phyloP scores from a whole-genome alignment of 2,888 invertebrate species.

The Ophion slaviceki region DNA sequence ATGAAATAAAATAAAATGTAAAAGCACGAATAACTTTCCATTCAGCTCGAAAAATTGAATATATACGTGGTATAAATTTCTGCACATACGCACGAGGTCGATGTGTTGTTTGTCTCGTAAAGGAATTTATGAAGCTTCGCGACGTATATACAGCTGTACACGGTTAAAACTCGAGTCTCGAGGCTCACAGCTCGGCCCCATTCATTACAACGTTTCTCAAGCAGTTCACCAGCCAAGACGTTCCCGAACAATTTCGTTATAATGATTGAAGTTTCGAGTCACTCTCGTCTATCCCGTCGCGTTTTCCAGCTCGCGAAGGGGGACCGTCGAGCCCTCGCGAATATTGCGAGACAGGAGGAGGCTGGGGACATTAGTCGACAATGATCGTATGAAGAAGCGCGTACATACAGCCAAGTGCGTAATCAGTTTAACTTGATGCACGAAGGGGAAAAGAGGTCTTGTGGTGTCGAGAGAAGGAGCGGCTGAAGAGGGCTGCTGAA shows the following conservation, averaged over 20 bases:
- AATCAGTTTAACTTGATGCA: constrained; percentile 44
- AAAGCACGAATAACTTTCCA: no score
- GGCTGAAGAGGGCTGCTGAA: no score
- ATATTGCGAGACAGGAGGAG: constrained; percentile 6
- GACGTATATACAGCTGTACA: constrained; percentile 1
- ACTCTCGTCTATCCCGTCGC: constrained; percentile 43
- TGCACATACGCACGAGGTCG: neutral
- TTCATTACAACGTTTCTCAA: constrained; percentile 64
- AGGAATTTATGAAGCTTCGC: no score
- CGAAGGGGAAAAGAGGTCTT: constrained; percentile 1
- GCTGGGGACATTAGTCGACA: constrained; percentile 12
- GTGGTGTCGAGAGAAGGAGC: neutral
- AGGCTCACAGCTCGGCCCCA: constrained; percentile 35
- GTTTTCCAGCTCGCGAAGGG: constrained; percentile 3
- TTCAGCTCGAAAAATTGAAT: no score
- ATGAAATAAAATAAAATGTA: no score
- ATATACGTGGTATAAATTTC: neutral
- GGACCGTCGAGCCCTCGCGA: constrained; percentile 15
- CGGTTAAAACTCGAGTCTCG: constrained; percentile 37
- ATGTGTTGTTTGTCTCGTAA: neutral
- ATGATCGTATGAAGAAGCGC: constrained; percentile 45
- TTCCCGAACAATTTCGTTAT: constrained; percentile 75
- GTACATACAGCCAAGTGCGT: constrained; percentile 38
- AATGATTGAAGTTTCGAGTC: constrained; percentile 78
- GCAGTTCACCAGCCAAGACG: constrained; percentile 39